Base-by-base conservation (phyloP, 2,888 invertebrate species). In the Eupithecia dodoneata region DNA sequence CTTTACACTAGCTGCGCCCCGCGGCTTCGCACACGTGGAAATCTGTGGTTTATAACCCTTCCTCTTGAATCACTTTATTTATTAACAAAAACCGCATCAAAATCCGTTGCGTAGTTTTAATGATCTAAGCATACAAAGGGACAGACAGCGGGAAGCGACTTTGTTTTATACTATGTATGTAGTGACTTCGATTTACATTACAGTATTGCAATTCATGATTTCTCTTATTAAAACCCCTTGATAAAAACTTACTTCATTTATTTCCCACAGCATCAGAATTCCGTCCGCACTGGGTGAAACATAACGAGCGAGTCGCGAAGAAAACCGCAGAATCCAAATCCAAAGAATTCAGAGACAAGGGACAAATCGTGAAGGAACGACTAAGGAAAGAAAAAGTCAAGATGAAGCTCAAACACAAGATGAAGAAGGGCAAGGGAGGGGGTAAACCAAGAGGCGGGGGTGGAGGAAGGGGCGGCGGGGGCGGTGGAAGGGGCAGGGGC, bases 291-390 rank as follows among this genome's bases (percentile, higher is more conserved):
- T 98, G 97, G 97, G 97, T 97, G 71, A 96, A 97, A 71, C 97
- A 98, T 89, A 98, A 98, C 91, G 96, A 97, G 79, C 97, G 98
- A 80, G 82, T 90, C 9, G 86, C 89, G 65, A 86, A 88, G 82
- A 87, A 88, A 63, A 81, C 88, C 0, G 69, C 86, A 82, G 93
- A 90, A n/a, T 87, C 89, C 0, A 93, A 93, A 44, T 95, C 95
- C 75, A 95, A 93, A n/a, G 97, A 98, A 90, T 90, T 98, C 88
- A 96, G 96, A 85, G 95, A 96, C 88, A 97, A 97, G 74, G 97
- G 97, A 81, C 97, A 98, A 90, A 97, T 98, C 83, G 95, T 98
- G 52, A 98, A 98, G 88, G 96, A 96, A 47, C 95, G 98, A 76
- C 89, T 96, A 81, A 96, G 96, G 76, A 97, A 96, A 82, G 96